phyloP scores from a whole-genome alignment of 2,113 vertebrate species.

The Percina caprodes region DNA sequence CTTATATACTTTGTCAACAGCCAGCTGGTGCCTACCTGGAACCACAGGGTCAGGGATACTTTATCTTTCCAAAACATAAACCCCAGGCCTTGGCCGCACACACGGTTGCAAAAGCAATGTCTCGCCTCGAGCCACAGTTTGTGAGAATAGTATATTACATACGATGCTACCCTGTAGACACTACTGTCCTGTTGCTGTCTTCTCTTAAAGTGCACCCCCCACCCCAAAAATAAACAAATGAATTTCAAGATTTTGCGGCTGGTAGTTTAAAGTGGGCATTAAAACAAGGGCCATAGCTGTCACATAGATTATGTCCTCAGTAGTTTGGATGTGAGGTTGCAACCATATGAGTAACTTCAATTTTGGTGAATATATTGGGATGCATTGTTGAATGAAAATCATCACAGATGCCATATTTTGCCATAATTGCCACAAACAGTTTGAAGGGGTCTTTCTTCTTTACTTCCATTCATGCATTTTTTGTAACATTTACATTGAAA shows the following conservation, averaged over 20 bases:
- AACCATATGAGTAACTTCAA: background rate
- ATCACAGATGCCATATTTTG: background rate
- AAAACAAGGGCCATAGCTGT: background rate
- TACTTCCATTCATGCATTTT: background rate
- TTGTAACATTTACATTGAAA: background rate
- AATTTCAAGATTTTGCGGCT: conserved; percentile 25
- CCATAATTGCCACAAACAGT: background rate
- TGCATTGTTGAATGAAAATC: background rate
- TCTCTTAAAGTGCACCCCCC: conserved; percentile 53
- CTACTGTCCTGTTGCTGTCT: conserved; percentile 61
- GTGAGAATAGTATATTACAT: conserved; percentile 76
- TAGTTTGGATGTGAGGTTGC: background rate
- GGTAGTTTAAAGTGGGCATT: background rate
- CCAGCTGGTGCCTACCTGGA: conserved; percentile 74
- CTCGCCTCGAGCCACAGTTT: conserved; percentile 74
- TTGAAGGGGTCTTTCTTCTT: background rate
- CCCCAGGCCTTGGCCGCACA: conserved; percentile 66
- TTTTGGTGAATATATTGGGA: background rate
- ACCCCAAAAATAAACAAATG: conserved; percentile 1
- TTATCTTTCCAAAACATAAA: conserved; percentile 79
- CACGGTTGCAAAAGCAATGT: conserved; percentile 73
- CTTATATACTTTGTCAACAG: conserved; percentile 70
- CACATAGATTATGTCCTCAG: background rate
- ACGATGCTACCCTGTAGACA: conserved; percentile 71
- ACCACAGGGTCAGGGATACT: conserved; percentile 72